Base-by-base conservation (phyloP, 2,888 invertebrate genomes). In the Drosophila gaucha region DNA sequence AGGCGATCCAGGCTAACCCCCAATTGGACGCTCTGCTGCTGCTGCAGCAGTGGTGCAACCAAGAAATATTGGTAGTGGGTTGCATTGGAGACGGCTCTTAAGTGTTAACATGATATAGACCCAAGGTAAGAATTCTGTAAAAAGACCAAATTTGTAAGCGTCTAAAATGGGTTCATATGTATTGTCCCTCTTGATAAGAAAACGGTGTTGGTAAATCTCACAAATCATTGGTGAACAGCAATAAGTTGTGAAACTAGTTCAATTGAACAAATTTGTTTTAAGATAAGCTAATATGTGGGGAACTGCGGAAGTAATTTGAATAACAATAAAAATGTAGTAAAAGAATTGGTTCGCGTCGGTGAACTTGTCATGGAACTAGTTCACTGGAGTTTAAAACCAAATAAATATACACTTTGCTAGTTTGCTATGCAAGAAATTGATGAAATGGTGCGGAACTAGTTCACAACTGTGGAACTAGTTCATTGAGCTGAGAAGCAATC, bases 1-100 rank as follows among this genome's bases (percentile, higher is more conserved):
- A 39, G 59, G 56, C 54, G 36, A 47, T 22, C 26, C 26, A 28
- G 16, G 44, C 18, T 47, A 47, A 67, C 52, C 65, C 52, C 44
- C 22, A 68, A 41, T n/a, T 83, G 86, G 86, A 78, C 69, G 49
- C 73, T 88, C 50, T 85, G 88, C 73, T 85, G 84, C 58, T 85
- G 84, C 51, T 64, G 73, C 67, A 73, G 58, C 55, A 39, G 62
- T n/a, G 72, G 71, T 39, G 54, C 36, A 22, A 66, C 77, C 62
- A 66, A 75, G 39, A 85, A 76, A 16, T 86, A 55, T 71, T 86
- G 86, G 86, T 82, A 87, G 65, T 35, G 87, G 80, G 73, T 68
- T 33, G 26, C 56, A 33, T 26, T 35, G 56, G 58, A 55, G 47
- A 58, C 47, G 78, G 74, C 85, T 51, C 49, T 46, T 56, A 55